Percentiles rank a stretch among this genome's conserved stretches.
These are phyloP conservation scores for Caligus rogercresseyi DNA, from an alignment of 1,140 invertebrate genomes.

Conservation along the genomic window DNA sequence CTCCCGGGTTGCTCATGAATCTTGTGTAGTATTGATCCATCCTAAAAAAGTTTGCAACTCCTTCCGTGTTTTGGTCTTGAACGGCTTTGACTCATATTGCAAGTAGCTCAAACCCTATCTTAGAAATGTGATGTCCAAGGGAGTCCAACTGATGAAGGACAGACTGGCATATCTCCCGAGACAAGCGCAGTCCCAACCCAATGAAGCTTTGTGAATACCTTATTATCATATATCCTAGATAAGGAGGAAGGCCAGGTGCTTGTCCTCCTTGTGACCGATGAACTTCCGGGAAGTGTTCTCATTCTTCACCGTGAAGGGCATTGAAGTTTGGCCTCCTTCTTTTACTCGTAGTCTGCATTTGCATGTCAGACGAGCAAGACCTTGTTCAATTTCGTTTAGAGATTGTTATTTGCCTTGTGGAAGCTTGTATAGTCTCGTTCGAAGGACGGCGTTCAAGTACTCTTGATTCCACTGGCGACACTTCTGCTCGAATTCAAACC, in stretches of 20 bases:
- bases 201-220: no score
- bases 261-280: slow-evolving; percentile 99
- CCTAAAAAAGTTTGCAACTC: no score
- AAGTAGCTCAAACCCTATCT: no score
- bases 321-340: slow-evolving; percentile 97
- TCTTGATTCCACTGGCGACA: slow-evolving; percentile 72
- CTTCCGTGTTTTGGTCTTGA: no score
- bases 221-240: no score
- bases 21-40: no score
- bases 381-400: slow-evolving; percentile 76
- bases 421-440: slow-evolving; percentile 94
- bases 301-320: slow-evolving; percentile 87
- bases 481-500: slow-evolving; percentile 87
- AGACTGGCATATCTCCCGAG: no score
- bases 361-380: slow-evolving; percentile 88
- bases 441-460: slow-evolving; percentile 82
- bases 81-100: no score
- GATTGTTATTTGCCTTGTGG: slow-evolving; percentile 75
- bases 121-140: no score
- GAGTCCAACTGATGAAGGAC: no score
- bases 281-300: slow-evolving; percentile 87
- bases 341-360: slow-evolving; percentile 93
- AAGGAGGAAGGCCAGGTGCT: slow-evolving; percentile 85
- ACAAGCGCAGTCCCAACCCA: no score
- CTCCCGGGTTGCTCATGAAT: no score